Conservation (phyloP, 2,113 vertebrate species). For the Tonatia bakeri region DNA sequence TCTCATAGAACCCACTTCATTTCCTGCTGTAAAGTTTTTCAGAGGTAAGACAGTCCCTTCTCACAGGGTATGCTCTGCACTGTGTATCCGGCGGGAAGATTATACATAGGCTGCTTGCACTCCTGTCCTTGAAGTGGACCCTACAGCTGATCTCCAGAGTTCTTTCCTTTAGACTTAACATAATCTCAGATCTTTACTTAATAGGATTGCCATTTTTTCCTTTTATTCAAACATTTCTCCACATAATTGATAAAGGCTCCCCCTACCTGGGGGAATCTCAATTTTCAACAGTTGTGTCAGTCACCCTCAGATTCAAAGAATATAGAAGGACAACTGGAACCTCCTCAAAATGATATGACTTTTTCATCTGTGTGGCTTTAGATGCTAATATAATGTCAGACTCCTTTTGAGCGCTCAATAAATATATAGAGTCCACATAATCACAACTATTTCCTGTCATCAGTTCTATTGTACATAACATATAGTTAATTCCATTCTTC, state of each 20-base stretch:
- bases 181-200: not conserved
- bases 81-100: too few species aligned
- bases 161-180: not conserved
- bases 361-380: not conserved
- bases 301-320: not conserved
- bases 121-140: not conserved
- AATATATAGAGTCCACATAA: not conserved
- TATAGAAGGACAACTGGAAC: not conserved
- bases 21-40: not conserved
- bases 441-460: not conserved
- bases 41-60: not conserved
- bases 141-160: fast-evolving
- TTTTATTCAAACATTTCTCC: not conserved
- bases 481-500: not conserved
- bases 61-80: not conserved
- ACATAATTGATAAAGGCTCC: not conserved
- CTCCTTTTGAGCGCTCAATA: not conserved
- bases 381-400: not conserved
- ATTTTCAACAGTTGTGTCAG: not conserved
- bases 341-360: not conserved
- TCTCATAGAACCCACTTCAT: not conserved
- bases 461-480: not conserved
- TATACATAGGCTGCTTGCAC: fast-evolving
- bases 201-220: not conserved
- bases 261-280: not conserved